Base-by-base conservation (phyloP, 1,140 invertebrate genomes). In the Ceratosolen fusciceps region DNA sequence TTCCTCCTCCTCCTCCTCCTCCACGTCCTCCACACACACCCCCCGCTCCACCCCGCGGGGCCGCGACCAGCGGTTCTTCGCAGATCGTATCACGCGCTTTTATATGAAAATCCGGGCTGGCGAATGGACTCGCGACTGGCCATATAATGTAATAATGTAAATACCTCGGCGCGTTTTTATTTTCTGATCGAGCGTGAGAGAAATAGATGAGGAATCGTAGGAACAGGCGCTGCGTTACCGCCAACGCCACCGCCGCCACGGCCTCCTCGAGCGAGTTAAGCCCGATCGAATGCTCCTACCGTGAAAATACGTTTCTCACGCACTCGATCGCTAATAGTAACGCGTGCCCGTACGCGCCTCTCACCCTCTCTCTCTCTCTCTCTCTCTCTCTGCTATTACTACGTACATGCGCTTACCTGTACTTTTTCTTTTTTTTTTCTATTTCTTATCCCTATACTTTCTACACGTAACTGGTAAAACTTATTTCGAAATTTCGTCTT, bases 171-270 rank as follows among this genome's bases (percentile, higher is more conserved):
- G 54, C 16, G 16, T 60, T 37, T 47, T 49, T 70, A 12, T n/a
- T 73, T 73, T 73, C 24, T 37, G 4, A 58, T 58, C 8, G 24
- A 60, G 29, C 73, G 56, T 74, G 73, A 74, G 73, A 74, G 58
- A 62, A 43, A 21, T 26, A 37, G 34, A 65, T 65, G 31, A 37
- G 37, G 19, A 21, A 60, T 60, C 31, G 34, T 26, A 12, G 2
- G 37, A n/a, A n/a, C n/a, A n/a, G n/a, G n/a, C n/a, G n/a, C n/a
- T n/a, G n/a, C n/a, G n/a, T n/a, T n/a, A n/a, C n/a, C n/a, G n/a
- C n/a, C n/a, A n/a, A n/a, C n/a, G n/a, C n/a, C n/a, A n/a, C n/a
- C n/a, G n/a, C n/a, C n/a, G n/a, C n/a, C n/a, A n/a, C n/a, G n/a
- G n/a, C n/a, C n/a, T n/a, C n/a, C 37, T 19, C 37, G 10, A n/a